Conservation (phyloP, 2,797 vertebrate species). For the Rachycentron canadum region DNA sequence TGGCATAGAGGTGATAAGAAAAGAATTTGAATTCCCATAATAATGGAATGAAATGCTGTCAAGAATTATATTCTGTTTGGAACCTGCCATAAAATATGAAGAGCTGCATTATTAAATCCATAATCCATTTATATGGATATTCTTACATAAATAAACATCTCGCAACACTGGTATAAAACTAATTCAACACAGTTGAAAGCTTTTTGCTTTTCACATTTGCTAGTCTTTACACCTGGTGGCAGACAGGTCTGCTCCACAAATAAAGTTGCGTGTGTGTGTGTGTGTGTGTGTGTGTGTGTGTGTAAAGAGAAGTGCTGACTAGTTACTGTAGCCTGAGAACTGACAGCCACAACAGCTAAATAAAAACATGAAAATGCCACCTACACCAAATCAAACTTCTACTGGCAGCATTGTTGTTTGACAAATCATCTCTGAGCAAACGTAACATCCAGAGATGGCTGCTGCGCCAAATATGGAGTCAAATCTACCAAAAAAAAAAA, state of each 20-base stretch:
- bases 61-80: slow-evolving; percentile 48
- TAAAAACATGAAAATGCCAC: slow-evolving; percentile 6
- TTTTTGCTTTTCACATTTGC: slow-evolving; percentile 3
- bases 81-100: slow-evolving; percentile 50
- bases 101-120: slow-evolving; percentile 48
- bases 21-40: slow-evolving; percentile 55
- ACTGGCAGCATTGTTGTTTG: slow-evolving; percentile 6
- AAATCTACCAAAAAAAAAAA: neutral
- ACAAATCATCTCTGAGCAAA: slow-evolving; percentile 10
- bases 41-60: slow-evolving; percentile 47
- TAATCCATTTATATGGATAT: slow-evolving; percentile 49
- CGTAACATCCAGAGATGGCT: neutral
- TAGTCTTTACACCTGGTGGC: slow-evolving; percentile 20
- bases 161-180: slow-evolving; percentile 31
- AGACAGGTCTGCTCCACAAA: slow-evolving; percentile 14
- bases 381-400: slow-evolving; percentile 7
- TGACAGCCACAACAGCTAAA: slow-evolving; percentile 21
- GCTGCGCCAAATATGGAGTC: neutral
- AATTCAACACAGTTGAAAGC: slow-evolving; percentile 23
- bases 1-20: slow-evolving; percentile 72
- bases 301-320: slow-evolving; percentile 14
- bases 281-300: neutral
- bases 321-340: neutral
- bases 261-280: neutral
- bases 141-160: slow-evolving; percentile 49